Evolutionary conservation across 2,113 vertebrate species (phyloP), one percentile per base, ranked within the genome.

Genomic region (Pomatostomus ruficeps): DNA sequence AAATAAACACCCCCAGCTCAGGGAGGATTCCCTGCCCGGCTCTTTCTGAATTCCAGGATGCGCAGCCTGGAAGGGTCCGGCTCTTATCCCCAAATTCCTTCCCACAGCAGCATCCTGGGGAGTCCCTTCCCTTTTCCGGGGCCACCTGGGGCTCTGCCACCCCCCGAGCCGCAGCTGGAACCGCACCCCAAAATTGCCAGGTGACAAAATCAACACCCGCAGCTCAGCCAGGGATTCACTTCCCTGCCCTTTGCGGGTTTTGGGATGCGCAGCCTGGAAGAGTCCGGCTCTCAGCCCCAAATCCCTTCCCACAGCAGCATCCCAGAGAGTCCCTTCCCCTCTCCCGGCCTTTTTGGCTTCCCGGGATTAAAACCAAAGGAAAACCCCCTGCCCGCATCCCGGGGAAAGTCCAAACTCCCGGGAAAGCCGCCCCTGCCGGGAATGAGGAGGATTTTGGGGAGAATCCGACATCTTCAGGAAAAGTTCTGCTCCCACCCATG

Each of bases 201-300:
- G n/a, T n/a, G n/a, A n/a, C n/a, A n/a, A n/a, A n/a, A n/a, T n/a
- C n/a, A n/a, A n/a, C n/a, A n/a, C 26, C 38, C 67, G 40, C 14
- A 0, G 45, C 45, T n/a, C 77, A 10, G 36, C 3, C 23, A 0
- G 48, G 31, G 54, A n/a, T n/a, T 1, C 6, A 10, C 4, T 10
- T 61, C 22, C n/a, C n/a, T 2, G 5, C 16, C 54, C 21, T 2
- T 6, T 2, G 31, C 6, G 11, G 35, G 28, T 16, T 35, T 2
- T 4, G 12, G 28, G 28, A 33, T 0, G 12, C 51, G 2, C 23
- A 83, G 4, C 29, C 55, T 3, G 0, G 22, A 4, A 22, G 24
- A 31, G 14, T 5, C 26, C 11, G 28, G 18, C 25, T 55, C 58
- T 51, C 1, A 1, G 23, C 43, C 71, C 54, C 66, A 8, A 43